Conservation (phyloP, 2,797 vertebrate species). For the Enteromius fasciolatus region DNA sequence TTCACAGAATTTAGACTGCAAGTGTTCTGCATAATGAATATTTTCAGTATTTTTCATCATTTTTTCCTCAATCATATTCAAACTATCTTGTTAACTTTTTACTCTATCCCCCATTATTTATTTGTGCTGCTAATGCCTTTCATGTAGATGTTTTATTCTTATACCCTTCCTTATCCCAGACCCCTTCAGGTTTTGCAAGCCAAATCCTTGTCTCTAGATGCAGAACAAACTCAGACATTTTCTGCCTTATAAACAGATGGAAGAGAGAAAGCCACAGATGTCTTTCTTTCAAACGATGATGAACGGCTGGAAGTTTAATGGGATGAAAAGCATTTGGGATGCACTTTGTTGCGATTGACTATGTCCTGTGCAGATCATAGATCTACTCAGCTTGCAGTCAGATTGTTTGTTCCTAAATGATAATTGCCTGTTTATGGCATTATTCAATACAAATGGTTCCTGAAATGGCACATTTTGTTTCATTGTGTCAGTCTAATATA, state of each 20-base stretch:
- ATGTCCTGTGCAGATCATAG: background rate
- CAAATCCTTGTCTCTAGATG: constrained; percentile 12
- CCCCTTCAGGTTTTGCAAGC: background rate
- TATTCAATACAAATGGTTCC: background rate
- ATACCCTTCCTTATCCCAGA: background rate
- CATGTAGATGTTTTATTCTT: background rate
- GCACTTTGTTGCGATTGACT: background rate
- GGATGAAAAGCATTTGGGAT: background rate
- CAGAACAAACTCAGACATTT: background rate
- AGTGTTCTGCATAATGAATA: background rate
- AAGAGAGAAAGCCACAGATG: constrained; percentile 15
- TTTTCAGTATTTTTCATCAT: too few species aligned
- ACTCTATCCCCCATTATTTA: background rate
- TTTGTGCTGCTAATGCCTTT: background rate
- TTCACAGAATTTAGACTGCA: background rate
- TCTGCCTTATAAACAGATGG: background rate
- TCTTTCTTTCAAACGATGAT: constrained; percentile 13
- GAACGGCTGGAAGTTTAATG: constrained; percentile 12
- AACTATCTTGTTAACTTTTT: background rate
- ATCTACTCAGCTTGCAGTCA: background rate
- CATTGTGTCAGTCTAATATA: background rate
- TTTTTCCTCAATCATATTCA: background rate
- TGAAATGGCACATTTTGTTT: background rate
- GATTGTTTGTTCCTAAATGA: constrained; percentile 3
- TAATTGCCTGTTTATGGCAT: background rate